Percentiles rank a stretch among this genome's conserved stretches.
Evolutionary conservation across 2,888 invertebrate genomes (phyloP).

Genomic region (Orthosia incerta): DNA sequence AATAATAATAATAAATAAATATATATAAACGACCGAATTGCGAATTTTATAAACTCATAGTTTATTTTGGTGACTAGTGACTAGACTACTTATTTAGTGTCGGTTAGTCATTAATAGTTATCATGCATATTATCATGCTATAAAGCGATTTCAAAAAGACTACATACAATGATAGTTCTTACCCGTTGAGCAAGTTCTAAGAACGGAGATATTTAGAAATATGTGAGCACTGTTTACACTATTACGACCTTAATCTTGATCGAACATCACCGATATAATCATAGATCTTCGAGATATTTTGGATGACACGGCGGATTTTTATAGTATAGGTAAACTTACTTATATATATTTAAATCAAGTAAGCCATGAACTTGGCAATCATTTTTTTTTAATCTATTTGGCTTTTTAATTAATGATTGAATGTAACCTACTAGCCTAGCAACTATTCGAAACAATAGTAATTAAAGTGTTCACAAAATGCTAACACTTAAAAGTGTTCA

Average conservation of each 20-base stretch:
- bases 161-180: constrained; percentile 2
- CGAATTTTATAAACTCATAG: too few species aligned
- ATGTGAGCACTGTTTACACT: not conserved
- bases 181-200: constrained; percentile 6
- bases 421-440: not conserved
- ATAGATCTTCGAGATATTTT: not conserved
- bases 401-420: not conserved
- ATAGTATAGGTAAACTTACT: not conserved
- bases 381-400: constrained; percentile 8
- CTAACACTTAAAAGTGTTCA: not conserved
- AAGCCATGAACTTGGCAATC: constrained; percentile 35
- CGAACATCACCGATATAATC: not conserved
- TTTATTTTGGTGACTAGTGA: not conserved
- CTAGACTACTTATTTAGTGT: not conserved
- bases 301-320: not conserved
- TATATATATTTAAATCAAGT: constrained; percentile 28
- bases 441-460: not conserved
- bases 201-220: not conserved
- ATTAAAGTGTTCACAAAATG: not conserved
- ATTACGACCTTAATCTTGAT: constrained; percentile 1
- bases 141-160: not conserved
- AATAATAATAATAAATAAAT: too few species aligned
- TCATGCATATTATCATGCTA: not conserved
- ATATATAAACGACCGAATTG: too few species aligned
- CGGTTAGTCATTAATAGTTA: not conserved